Conservation (phyloP, 2,888 invertebrate species). For the Xestoiulus laeticollis region DNA sequence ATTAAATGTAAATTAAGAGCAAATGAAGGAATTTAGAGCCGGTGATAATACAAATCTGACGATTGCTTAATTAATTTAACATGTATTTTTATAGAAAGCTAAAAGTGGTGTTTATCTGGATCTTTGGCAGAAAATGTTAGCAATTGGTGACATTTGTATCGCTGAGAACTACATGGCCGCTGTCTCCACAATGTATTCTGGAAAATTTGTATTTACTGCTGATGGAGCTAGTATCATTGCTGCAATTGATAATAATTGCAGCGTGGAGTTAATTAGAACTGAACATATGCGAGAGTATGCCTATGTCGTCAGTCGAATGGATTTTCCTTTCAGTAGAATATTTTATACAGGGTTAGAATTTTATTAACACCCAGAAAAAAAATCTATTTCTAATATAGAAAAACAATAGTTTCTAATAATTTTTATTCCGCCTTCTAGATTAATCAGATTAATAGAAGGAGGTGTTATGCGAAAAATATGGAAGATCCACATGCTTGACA, state of each 20-base stretch:
- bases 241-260: neutral
- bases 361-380: neutral
- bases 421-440: neutral
- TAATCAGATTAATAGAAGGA: neutral
- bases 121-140: neutral
- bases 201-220: neutral
- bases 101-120: neutral
- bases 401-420: neutral
- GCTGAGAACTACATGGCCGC: neutral
- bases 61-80: too few relatives aligned
- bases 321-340: slow-evolving; percentile 42
- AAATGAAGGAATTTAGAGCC: too few relatives aligned
- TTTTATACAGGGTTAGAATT: slow-evolving; percentile 15
- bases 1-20: too few relatives aligned
- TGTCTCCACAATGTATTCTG: neutral
- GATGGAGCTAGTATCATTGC: neutral
- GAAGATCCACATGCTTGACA: neutral
- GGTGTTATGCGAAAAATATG: slow-evolving; percentile 20
- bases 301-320: neutral
- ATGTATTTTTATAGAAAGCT: neutral
- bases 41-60: too few relatives aligned
- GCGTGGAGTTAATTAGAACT: slow-evolving; percentile 12
- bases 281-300: slow-evolving; percentile 31
- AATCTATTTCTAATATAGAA: too few relatives aligned
- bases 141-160: neutral